Conservation (phyloP, 2,797 vertebrate genomes). For the Kryptopterus vitreolus region DNA sequence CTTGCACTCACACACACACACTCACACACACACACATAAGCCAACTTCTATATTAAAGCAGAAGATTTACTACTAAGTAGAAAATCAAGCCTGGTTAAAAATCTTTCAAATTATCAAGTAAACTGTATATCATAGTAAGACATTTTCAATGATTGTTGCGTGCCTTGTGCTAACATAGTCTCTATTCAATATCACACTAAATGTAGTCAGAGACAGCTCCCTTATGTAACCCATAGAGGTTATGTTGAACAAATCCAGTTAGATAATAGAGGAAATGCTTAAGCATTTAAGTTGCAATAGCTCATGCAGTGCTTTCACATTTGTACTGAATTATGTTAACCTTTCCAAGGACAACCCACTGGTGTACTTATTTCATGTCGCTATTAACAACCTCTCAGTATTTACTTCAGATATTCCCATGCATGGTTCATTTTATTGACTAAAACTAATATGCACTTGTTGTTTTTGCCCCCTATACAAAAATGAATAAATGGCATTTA, state of each 20-base stretch:
- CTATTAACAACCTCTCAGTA: not conserved
- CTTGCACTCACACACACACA: slow-evolving; percentile 37
- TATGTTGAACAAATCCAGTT: not conserved
- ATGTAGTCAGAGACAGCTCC: not conserved
- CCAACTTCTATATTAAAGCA: not conserved
- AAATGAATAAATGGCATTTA: not conserved
- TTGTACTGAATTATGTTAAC: not conserved
- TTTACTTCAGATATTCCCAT: not conserved
- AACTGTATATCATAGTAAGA: not conserved
- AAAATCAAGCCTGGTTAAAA: not conserved
- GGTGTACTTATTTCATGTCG: not conserved
- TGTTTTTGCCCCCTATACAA: not conserved
- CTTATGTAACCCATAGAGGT: not conserved
- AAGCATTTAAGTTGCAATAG: not conserved
- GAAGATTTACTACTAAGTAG: not conserved
- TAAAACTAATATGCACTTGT: not conserved
- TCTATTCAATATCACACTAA: not conserved
- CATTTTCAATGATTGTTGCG: not conserved
- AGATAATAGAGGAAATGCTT: not conserved
- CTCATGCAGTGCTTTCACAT: not conserved
- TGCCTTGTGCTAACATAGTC: not conserved
- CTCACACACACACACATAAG: slow-evolving; percentile 30
- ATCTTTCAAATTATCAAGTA: not conserved
- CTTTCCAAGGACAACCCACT: not conserved
- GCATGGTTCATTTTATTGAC: not conserved